Evolutionary conservation across 2,113 vertebrate genomes (phyloP).

Genomic region (Otis tarda): DNA sequence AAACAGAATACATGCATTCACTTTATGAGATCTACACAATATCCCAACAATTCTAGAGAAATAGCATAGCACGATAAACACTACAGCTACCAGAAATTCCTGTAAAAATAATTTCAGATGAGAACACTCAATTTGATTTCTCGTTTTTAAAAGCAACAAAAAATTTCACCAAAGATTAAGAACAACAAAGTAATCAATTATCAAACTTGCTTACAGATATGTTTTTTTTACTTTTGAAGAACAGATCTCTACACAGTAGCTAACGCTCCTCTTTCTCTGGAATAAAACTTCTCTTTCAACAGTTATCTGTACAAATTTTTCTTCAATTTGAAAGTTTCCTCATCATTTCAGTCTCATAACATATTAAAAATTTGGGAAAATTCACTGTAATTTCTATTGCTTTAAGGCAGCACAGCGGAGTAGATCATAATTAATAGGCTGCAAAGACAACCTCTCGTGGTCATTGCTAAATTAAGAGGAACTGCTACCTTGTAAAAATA

Average conservation of each 20-base stretch:
- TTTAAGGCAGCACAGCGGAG: background rate
- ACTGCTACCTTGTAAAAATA: background rate
- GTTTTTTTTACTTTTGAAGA: background rate
- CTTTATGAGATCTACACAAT: background rate
- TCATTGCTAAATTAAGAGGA: background rate
- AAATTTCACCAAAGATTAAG: background rate
- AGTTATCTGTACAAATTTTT: background rate
- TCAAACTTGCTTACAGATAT: background rate
- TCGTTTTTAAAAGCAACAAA: background rate
- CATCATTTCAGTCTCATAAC: background rate
- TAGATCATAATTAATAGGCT: background rate
- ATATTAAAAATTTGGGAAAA: background rate
- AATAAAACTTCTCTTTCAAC: background rate
- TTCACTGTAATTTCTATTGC: background rate
- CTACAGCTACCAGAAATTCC: background rate
- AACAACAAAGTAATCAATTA: background rate
- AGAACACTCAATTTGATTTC: background rate
- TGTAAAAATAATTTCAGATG: background rate
- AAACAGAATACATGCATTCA: background rate
- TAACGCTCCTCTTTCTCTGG: background rate
- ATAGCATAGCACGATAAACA: background rate
- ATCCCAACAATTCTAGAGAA: background rate
- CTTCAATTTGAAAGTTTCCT: background rate
- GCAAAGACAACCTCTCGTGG: background rate
- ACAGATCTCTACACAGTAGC: background rate